Conservation (phyloP, 2,888 invertebrate genomes). For the Athrips mouffetella region DNA sequence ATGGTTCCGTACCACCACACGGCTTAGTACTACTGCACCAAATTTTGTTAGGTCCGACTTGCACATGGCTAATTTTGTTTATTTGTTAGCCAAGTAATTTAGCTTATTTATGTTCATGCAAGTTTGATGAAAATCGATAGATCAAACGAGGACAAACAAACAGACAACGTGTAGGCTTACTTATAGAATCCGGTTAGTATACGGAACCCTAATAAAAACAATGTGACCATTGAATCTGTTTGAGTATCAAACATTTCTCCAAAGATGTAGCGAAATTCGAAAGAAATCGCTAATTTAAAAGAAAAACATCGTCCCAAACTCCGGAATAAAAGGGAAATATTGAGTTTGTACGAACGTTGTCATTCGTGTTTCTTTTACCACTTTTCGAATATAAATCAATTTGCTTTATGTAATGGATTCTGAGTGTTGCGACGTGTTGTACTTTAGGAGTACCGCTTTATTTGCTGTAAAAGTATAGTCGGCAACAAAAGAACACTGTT, state of each 20-base stretch:
- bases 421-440: conserved; percentile 20
- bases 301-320: conserved; percentile 21
- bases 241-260: background rate
- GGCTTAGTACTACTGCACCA: no score
- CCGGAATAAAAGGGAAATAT: conserved; percentile 13
- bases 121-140: no score
- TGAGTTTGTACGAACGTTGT: conserved; percentile 15
- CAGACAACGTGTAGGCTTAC: no score
- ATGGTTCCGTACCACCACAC: no score
- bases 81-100: no score
- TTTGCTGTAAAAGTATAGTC: background rate
- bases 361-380: conserved; percentile 12
- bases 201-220: conserved; percentile 2
- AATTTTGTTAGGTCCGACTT: no score
- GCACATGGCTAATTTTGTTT: no score
- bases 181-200: no score
- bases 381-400: conserved; percentile 23
- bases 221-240: background rate
- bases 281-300: conserved; percentile 25
- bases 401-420: conserved; percentile 24
- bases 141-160: no score
- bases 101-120: no score
- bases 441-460: conserved; percentile 3
- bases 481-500: no score
- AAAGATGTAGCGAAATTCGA: background rate